phyloP scores from a whole-genome alignment of 2,888 invertebrate species.

The Thecocarcelia acutangulata region DNA sequence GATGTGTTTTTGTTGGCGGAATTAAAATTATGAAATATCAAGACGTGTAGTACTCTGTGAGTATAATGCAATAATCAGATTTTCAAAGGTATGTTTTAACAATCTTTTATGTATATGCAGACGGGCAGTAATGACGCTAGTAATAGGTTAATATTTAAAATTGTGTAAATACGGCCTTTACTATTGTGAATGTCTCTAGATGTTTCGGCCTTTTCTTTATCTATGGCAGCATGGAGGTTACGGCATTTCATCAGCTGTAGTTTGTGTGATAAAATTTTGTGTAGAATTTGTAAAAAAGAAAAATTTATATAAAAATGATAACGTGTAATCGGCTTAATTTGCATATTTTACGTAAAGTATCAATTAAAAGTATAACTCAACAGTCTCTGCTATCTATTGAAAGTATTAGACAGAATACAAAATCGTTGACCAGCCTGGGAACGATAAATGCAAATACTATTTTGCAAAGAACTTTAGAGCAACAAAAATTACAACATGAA shows the following conservation, averaged over 20 bases:
- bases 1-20: too few relatives aligned
- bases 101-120: too few relatives aligned
- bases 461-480: constrained; percentile 39
- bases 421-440: constrained; percentile 37
- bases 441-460: constrained; percentile 28
- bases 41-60: too few relatives aligned
- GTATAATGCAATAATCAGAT: too few relatives aligned
- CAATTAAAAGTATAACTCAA: constrained; percentile 72
- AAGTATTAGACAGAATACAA: constrained; percentile 11
- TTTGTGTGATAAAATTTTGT: constrained; percentile 57
- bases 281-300: constrained; percentile 37
- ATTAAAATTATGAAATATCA: too few relatives aligned
- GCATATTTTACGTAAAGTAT: constrained; percentile 75
- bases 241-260: constrained; percentile 75
- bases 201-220: constrained; percentile 20
- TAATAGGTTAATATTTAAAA: neutral
- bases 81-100: too few relatives aligned
- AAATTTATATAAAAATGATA: constrained; percentile 74
- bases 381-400: constrained; percentile 42
- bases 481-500: constrained; percentile 56
- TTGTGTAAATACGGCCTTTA: constrained; percentile 24
- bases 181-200: constrained; percentile 42
- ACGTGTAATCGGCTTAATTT: constrained; percentile 75
- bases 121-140: too few relatives aligned
- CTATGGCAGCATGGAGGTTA: constrained; percentile 75